phyloP scores from a whole-genome alignment of 2,888 invertebrate species.

The Monoplex corrugatus region DNA sequence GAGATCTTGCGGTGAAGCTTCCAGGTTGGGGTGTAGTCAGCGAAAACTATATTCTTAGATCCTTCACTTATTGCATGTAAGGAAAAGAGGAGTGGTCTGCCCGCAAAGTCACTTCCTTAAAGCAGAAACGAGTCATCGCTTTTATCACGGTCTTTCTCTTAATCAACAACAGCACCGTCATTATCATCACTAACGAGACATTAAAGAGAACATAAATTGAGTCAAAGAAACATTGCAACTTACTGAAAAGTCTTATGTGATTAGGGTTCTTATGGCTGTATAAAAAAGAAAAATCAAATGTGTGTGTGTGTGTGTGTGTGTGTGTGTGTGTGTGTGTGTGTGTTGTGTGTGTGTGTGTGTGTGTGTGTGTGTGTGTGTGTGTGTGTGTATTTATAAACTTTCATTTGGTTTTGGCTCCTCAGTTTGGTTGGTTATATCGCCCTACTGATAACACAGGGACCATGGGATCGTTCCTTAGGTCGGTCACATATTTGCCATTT shows the following conservation, averaged over 20 bases:
- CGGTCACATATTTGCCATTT: too few relatives aligned
- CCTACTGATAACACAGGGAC: too few relatives aligned
- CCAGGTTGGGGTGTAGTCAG: conserved; percentile 7
- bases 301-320: neutral
- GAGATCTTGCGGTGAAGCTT: conserved; percentile 18
- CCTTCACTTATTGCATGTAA: neutral
- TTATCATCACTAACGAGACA: too few relatives aligned
- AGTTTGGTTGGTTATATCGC: too few relatives aligned
- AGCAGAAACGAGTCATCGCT: too few relatives aligned
- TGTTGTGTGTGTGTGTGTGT: neutral
- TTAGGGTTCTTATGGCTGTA: neutral
- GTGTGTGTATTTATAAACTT: neutral
- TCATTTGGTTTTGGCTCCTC: too few relatives aligned
- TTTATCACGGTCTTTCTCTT: too few relatives aligned
- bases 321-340: too few relatives aligned
- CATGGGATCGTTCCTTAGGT: too few relatives aligned
- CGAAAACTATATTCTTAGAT: neutral
- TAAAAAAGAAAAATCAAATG: too few relatives aligned
- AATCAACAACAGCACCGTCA: too few relatives aligned
- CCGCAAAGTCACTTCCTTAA: neutral
- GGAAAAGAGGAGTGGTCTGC: neutral
- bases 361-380: too few relatives aligned
- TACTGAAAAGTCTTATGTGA: neutral
- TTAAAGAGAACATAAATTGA: neutral
- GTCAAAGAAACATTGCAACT: neutral